Percentiles rank a stretch among this genome's conserved stretches.
phyloP scores from a whole-genome alignment of 2,888 invertebrate genomes.

The Agrochola circellaris region DNA sequence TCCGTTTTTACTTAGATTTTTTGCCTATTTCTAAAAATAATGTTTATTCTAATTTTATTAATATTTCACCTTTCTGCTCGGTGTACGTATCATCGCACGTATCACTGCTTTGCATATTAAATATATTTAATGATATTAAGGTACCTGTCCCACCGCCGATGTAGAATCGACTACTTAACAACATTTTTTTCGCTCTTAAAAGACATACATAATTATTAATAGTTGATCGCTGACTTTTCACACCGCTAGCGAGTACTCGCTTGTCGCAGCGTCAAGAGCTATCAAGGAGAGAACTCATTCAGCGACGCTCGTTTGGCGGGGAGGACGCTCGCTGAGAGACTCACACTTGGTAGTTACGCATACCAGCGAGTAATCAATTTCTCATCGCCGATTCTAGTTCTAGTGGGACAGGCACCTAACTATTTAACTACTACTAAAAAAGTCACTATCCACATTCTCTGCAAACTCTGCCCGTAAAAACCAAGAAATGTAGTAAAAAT shows the following conservation, averaged over 20 bases:
- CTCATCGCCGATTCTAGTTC: no score
- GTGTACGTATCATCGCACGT: neutral
- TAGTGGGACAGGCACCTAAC: neutral
- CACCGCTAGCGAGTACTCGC: neutral
- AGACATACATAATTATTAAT: neutral
- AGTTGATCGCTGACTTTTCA: neutral
- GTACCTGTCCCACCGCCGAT: neutral
- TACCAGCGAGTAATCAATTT: no score
- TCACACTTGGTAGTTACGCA: neutral
- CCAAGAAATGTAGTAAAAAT: constrained; percentile 62
- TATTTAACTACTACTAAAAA: neutral
- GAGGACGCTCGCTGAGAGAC: neutral
- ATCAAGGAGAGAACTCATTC: neutral
- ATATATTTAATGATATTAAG: neutral
- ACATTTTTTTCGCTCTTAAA: neutral
- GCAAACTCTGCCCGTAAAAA: constrained; percentile 62
- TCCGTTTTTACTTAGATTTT: neutral
- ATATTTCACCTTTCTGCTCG: neutral
- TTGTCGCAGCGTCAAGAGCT: neutral
- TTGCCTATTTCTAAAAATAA: neutral
- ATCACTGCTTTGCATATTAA: neutral
- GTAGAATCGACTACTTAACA: neutral
- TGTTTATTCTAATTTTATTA: neutral
- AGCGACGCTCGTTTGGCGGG: neutral
- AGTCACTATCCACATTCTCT: neutral